These are phyloP conservation scores for Enteromius anoplus DNA, from an alignment of 2,797 vertebrate genomes.

Conservation along the genomic window DNA sequence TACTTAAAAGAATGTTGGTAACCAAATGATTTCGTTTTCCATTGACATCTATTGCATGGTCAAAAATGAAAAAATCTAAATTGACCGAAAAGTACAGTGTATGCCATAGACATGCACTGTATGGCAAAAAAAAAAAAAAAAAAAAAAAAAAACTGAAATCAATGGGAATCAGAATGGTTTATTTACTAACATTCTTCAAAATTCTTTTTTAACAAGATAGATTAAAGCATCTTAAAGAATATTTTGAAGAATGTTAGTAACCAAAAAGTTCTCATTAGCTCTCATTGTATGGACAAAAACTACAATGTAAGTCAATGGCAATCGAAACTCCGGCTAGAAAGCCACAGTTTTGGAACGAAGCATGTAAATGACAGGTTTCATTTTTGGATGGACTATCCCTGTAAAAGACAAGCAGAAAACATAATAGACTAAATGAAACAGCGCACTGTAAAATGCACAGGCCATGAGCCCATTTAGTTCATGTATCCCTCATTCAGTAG, in stretches of 20 bases:
- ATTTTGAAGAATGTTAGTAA: not conserved
- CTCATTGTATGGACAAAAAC: not conserved
- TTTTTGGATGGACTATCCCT: not conserved
- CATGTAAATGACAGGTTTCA: not conserved
- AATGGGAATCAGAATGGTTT: not conserved
- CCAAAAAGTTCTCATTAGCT: not conserved
- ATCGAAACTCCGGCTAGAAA: not conserved
- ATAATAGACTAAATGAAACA: not conserved
- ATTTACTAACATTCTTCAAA: not conserved
- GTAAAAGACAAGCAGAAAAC: not conserved
- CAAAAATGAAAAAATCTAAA: not conserved
- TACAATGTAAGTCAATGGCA: not conserved
- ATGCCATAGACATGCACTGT: not conserved
- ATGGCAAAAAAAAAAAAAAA: not conserved
- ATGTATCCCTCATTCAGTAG: slow-evolving; percentile 29
- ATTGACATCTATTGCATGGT: not conserved
- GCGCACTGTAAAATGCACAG: not conserved
- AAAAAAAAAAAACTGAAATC: not conserved
- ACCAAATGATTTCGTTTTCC: not conserved
- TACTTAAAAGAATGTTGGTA: not conserved
- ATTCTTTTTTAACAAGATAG: not conserved
- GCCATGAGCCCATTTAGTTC: not conserved
- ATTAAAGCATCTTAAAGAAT: not conserved
- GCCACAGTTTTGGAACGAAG: not conserved
- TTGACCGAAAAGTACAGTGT: not conserved